phyloP scores from a whole-genome alignment of 2,113 vertebrate species.

The Actenoides lindsayi region DNA sequence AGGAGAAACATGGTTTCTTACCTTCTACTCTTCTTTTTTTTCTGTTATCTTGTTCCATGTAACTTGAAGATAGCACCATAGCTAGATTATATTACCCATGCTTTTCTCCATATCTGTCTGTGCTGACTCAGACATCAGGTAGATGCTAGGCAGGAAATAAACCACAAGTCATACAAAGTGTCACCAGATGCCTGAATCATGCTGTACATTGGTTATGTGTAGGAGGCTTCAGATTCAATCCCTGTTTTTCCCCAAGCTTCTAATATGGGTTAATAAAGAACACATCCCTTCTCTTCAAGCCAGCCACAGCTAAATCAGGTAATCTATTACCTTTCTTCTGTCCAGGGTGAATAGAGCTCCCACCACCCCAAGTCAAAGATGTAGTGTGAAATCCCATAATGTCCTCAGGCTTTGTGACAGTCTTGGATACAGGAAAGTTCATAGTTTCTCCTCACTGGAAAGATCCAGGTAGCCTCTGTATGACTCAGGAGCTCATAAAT shows the following conservation, averaged over 20 bases:
- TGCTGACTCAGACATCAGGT: neutral
- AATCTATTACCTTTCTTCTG: neutral
- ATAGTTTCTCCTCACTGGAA: neutral
- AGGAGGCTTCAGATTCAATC: neutral
- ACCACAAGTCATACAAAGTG: neutral
- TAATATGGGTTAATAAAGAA: neutral
- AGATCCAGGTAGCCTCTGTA: neutral
- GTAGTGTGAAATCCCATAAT: neutral
- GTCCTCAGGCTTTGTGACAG: neutral
- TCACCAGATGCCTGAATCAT: neutral
- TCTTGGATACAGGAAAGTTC: rapidly evolving
- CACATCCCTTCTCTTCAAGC: neutral
- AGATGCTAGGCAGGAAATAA: neutral
- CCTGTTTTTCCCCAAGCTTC: neutral
- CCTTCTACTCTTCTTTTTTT: neutral
- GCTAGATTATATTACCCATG: neutral
- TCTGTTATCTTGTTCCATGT: neutral
- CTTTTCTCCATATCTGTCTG: neutral
- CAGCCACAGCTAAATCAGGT: neutral
- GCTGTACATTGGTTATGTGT: neutral
- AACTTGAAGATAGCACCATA: neutral
- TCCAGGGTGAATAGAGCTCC: neutral
- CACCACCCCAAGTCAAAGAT: neutral
- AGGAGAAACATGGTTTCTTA: neutral
- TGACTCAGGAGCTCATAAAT: neutral